Evolutionary conservation across 2,797 vertebrate genomes (phyloP).

Genomic region (Sylvia borin): DNA sequence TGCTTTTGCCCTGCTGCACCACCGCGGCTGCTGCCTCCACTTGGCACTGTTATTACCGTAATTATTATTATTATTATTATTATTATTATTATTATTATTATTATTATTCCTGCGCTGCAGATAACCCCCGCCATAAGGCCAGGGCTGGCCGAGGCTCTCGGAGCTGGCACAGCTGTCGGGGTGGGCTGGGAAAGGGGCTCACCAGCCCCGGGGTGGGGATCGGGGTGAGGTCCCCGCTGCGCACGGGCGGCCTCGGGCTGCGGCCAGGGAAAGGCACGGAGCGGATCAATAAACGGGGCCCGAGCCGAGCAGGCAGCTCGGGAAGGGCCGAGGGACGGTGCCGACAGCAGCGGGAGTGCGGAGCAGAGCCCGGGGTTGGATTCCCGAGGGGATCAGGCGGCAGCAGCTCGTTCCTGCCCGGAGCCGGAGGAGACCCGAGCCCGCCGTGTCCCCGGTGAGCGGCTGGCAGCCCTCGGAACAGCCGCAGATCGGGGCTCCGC

Average conservation of each 20-base stretch:
- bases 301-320: slow-evolving; percentile 49
- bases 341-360: not conserved
- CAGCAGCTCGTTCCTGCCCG: not conserved
- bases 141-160: not conserved
- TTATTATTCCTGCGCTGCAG: not conserved
- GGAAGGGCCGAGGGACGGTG: slow-evolving; percentile 52
- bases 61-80: not conserved
- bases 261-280: not conserved
- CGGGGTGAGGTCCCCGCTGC: not conserved
- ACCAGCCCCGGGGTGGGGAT: slow-evolving; percentile 47
- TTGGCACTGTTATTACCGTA: not conserved
- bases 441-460: not conserved
- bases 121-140: not conserved
- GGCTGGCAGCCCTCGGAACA: not conserved
- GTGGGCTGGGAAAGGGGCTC: not conserved
- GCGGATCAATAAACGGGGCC: not conserved
- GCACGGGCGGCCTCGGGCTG: slow-evolving; percentile 41
- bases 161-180: not conserved
- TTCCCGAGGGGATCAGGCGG: not conserved
- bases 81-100: not conserved
- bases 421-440: too few species aligned
- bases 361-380: not conserved
- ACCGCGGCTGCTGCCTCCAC: not conserved
- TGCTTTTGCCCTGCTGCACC: not conserved
- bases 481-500: not conserved